Base-by-base conservation (phyloP, 2,797 vertebrate genomes). In the Acridotheres tristis region DNA sequence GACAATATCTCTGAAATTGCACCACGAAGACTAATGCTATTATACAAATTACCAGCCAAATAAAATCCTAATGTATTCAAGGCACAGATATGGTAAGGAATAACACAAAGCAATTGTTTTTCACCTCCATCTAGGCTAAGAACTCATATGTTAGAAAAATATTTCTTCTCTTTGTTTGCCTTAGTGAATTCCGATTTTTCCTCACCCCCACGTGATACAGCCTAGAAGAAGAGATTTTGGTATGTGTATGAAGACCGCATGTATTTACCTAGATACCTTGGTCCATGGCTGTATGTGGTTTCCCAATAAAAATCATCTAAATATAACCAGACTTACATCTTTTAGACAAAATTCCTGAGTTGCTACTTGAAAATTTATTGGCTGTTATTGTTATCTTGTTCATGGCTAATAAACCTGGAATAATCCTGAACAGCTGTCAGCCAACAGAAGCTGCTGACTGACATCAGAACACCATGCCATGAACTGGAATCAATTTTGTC, bases 391-490 rank as follows among this genome's bases (percentile, higher is more conserved):
- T 50, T 55, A 50, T 55, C 68, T 74, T 91, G 66, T 42, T 76
- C 82, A 78, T 92, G 88, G 96, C 85, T 94, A 97, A 94, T 75
- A 96, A 97, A 94, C 50, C 53, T 94, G 62, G 53, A 96, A 85
- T 93, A 96, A 97, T 94, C 81, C 62, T 68, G 26, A 95, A 85
- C 96, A 97, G 93, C 85, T 97, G 96, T 89, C 29, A 72, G 80
- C 58, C 80, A 96, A 85, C 93, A 97, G 96, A 89, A 95, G 95
- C 90, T 88, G 71, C 58, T 57, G 50, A 94, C 38, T 66, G 92
- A 85, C 66, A 82, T 0, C n/a, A 73, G 84, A 91, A 96, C 54
- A 73, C 34, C 19, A 61, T 65, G 71, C 74, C 87, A 71, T 36
- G 74, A 85, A 92, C 65, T 79, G 61, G 73, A 93, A 96, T 91